Evolutionary conservation across 1,140 invertebrate genomes (phyloP).

Genomic region (Leucophenga varia): DNA sequence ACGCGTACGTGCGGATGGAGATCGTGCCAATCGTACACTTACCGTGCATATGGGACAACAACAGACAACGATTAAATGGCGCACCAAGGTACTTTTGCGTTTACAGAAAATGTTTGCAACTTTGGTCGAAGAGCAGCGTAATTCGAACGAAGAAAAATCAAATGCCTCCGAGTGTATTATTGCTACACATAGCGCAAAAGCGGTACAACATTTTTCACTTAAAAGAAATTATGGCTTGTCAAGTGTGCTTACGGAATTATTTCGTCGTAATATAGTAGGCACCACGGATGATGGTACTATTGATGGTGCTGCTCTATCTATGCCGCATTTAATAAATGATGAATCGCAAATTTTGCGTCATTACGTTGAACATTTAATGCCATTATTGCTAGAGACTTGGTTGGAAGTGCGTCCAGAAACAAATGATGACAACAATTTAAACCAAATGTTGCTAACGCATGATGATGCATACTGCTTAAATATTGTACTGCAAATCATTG

Average conservation of each 20-base stretch:
- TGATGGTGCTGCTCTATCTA: neutral
- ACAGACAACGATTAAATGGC: conserved; percentile 72
- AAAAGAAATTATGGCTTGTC: conserved; percentile 5
- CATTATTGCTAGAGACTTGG: conserved; percentile 74
- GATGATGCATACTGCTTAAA: conserved; percentile 63
- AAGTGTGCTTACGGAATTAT: conserved; percentile 6
- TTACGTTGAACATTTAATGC: conserved; percentile 66
- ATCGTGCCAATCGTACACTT: conserved; percentile 64
- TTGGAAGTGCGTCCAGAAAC: conserved; percentile 65
- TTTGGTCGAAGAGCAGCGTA: conserved; percentile 41
- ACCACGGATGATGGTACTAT: neutral
- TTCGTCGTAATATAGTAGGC: conserved; percentile 20
- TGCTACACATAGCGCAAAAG: conserved; percentile 16
- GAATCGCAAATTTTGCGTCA: conserved; percentile 37
- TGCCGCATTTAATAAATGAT: no score
- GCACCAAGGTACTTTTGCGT: conserved; percentile 70
- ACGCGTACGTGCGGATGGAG: conserved; percentile 63
- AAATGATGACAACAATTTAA: conserved; percentile 20
- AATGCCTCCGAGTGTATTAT: no score
- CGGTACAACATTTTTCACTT: conserved; percentile 19
- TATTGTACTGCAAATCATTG: conserved; percentile 61
- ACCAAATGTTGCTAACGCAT: conserved; percentile 58
- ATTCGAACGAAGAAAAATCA: neutral
- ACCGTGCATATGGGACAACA: conserved; percentile 67
- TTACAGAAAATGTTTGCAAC: conserved; percentile 64